Evolutionary conservation across 2,797 vertebrate genomes (phyloP).

Genomic region (Sparus aurata): DNA sequence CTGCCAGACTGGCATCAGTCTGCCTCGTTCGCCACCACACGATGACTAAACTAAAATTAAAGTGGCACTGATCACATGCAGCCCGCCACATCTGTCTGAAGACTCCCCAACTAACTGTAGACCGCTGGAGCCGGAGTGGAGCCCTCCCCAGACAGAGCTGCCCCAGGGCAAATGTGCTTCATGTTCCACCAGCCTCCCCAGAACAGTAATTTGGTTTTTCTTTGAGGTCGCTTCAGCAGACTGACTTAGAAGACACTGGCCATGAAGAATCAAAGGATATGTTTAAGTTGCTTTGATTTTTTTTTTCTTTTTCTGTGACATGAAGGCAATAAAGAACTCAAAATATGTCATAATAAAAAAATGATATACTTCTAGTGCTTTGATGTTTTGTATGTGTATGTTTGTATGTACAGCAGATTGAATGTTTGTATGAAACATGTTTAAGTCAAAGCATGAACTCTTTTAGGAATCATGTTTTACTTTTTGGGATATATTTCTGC

Average conservation of each 20-base stretch:
- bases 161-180: conserved; percentile 61
- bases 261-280: conserved; percentile 51
- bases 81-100: conserved; percentile 71
- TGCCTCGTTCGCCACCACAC: conserved; percentile 49
- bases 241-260: conserved; percentile 51
- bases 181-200: conserved; percentile 66
- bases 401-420: too few relatives aligned
- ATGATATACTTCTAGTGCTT: not conserved
- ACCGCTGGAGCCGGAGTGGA: conserved; percentile 76
- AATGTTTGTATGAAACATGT: not conserved
- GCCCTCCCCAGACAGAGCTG: conserved; percentile 68
- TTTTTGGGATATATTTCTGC: conserved; percentile 25
- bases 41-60: conserved; percentile 71
- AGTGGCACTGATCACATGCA: conserved; percentile 71
- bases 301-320: conserved; percentile 32
- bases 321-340: conserved; percentile 22
- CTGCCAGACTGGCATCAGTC: conserved; percentile 56
- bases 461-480: not conserved
- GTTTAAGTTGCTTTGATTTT: conserved; percentile 18
- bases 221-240: conserved; percentile 61
- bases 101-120: conserved; percentile 61
- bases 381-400: not conserved
- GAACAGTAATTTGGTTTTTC: conserved; percentile 66
- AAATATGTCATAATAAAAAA: conserved; percentile 22
- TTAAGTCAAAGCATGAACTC: not conserved